Percentiles rank a stretch among this genome's conserved stretches.
phyloP scores from a whole-genome alignment of 1,140 invertebrate species.

The Drosophila jambulina region DNA sequence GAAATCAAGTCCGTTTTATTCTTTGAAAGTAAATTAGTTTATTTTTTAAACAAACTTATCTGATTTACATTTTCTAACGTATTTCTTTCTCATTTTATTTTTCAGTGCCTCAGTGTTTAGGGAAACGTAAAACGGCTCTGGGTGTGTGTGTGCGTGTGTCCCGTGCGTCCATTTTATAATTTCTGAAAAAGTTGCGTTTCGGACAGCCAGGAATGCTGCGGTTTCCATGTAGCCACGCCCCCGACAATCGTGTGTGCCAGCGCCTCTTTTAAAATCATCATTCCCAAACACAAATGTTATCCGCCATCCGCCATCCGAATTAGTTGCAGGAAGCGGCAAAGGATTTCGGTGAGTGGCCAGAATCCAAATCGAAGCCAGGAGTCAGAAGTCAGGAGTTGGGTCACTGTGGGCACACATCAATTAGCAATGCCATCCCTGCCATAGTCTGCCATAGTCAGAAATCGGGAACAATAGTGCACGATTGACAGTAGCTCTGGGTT shows the following conservation, averaged over 20 bases:
- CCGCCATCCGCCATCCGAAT: conserved; percentile 16
- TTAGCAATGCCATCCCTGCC: conserved; percentile 4
- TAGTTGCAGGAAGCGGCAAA: conserved; percentile 17
- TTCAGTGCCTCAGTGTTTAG: conserved; percentile 3
- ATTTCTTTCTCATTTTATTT: not conserved
- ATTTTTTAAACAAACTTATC: not conserved
- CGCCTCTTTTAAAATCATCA: conserved; percentile 1
- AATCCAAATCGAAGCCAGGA: not conserved
- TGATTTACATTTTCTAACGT: not conserved
- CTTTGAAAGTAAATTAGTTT: too few species aligned
- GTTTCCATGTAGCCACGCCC: conserved; percentile 21
- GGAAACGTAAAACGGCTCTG: not conserved
- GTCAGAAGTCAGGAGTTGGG: not conserved
- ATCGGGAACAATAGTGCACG: not conserved
- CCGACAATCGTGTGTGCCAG: not conserved
- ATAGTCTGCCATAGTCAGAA: not conserved
- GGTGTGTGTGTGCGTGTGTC: not conserved
- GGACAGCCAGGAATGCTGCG: conserved; percentile 28
- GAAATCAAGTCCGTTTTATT: not conserved
- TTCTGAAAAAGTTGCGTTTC: conserved; percentile 41
- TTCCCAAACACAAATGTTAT: conserved; percentile 20
- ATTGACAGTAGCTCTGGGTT: not conserved
- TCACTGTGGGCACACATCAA: conserved; percentile 1
- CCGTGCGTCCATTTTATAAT: conserved; percentile 43
- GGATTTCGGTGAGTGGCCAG: conserved; percentile 4